phyloP scores from a whole-genome alignment of 2,113 vertebrate species.

The Rostratula benghalensis region DNA sequence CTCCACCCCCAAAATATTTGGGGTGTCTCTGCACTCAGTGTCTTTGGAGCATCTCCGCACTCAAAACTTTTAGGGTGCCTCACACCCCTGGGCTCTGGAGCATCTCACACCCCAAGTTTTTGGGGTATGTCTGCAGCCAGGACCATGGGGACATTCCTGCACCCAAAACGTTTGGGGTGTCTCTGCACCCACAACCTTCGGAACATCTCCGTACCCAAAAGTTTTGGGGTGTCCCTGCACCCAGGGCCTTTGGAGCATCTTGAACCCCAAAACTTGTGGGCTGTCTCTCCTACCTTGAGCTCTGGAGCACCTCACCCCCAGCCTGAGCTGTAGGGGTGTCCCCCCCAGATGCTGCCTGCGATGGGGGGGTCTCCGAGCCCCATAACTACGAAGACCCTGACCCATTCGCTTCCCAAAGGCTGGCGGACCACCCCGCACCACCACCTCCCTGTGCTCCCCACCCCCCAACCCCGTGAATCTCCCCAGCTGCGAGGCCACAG shows the following conservation, averaged over 20 bases:
- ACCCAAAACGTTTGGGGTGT: neutral
- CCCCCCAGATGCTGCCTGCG: accelerated
- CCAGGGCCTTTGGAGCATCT: neutral
- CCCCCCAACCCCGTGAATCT: neutral
- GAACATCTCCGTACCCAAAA: neutral
- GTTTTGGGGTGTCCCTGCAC: neutral
- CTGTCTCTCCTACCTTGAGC: accelerated
- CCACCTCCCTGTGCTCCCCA: neutral
- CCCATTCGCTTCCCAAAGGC: neutral
- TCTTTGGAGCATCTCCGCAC: accelerated
- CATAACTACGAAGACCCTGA: neutral
- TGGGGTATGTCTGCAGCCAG: no score
- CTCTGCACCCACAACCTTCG: neutral
- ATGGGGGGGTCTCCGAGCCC: neutral
- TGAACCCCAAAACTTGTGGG: no score
- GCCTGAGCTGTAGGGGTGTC: neutral
- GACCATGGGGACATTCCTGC: no score
- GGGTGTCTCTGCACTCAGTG: neutral
- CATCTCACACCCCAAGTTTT: neutral
- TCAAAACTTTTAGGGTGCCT: neutral
- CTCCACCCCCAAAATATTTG: neutral
- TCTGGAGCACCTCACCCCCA: neutral
- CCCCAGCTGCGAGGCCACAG: neutral
- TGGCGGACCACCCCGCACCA: accelerated
- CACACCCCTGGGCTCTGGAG: neutral